Evolutionary conservation across 2,113 vertebrate species (phyloP).

Genomic region (Amphiprion percula): DNA sequence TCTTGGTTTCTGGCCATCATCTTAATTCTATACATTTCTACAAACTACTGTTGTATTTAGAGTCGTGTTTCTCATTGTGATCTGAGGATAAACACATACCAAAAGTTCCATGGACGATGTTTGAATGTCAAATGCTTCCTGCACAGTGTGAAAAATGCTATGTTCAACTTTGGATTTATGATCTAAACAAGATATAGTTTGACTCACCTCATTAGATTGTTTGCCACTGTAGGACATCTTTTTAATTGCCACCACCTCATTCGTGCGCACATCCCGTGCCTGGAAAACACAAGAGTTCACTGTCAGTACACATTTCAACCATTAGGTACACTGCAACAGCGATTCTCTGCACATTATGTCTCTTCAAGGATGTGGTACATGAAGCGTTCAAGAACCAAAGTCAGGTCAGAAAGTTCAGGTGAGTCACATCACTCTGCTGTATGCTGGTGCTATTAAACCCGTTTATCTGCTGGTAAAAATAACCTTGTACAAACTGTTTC

Average conservation of each 20-base stretch:
- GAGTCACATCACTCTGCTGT: too few relatives aligned
- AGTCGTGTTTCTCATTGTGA: neutral
- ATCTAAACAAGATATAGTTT: neutral
- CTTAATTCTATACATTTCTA: too few relatives aligned
- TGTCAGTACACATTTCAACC: constrained; percentile 5
- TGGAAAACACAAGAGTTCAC: constrained; percentile 63
- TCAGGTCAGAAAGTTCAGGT: constrained; percentile 3
- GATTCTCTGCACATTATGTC: neutral
- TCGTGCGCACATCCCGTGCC: constrained; percentile 97
- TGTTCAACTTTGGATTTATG: neutral
- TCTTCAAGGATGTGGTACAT: neutral
- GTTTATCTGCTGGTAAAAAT: neutral
- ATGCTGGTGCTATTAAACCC: neutral
- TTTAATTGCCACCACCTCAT: constrained; percentile 99
- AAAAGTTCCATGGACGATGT: neutral
- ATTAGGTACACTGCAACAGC: neutral
- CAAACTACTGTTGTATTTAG: too few relatives aligned
- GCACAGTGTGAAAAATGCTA: neutral
- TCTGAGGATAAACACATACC: neutral
- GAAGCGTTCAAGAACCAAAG: neutral
- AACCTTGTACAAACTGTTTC: neutral
- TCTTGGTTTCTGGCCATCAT: too few relatives aligned
- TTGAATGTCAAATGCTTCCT: too few relatives aligned
- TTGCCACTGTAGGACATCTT: constrained; percentile 99
- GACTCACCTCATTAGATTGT: constrained; percentile 96